Percentiles rank a stretch among this genome's conserved stretches.
Conservation (phyloP, 2,888 invertebrate species). For the Caenorhabditis becei region DNA sequence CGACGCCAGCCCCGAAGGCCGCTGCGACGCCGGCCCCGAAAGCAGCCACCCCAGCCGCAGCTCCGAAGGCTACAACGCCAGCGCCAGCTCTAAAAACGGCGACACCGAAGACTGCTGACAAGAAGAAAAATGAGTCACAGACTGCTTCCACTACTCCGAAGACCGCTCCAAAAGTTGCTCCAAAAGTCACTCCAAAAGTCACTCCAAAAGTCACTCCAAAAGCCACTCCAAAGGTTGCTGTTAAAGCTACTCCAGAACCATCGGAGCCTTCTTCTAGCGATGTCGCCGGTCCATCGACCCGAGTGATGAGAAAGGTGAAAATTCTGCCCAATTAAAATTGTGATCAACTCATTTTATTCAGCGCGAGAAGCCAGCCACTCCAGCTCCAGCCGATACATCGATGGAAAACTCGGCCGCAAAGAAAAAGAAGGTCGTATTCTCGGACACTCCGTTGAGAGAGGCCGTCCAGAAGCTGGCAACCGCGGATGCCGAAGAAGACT, state of each 20-base stretch:
- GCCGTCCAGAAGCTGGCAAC: background rate
- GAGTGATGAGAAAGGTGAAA: background rate
- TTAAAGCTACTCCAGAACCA: background rate
- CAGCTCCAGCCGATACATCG: background rate
- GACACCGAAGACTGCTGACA: background rate
- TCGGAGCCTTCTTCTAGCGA: background rate
- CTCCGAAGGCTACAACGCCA: background rate
- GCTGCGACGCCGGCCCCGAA: background rate
- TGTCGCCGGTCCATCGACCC: background rate
- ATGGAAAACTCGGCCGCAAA: background rate
- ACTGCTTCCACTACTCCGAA: too few relatives aligned
- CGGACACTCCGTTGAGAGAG: background rate
- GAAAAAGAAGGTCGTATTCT: background rate
- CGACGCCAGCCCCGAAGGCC: too few relatives aligned
- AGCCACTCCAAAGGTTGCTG: too few relatives aligned
- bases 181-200: too few relatives aligned
- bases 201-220: too few relatives aligned
- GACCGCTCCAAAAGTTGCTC: background rate
- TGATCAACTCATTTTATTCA: too few relatives aligned
- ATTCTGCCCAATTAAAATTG: background rate
- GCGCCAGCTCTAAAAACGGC: too few relatives aligned
- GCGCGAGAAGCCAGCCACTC: background rate
- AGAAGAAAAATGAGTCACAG: background rate
- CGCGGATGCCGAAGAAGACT: too few relatives aligned
- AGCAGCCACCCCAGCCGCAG: background rate